Percentiles rank a stretch among this genome's conserved stretches.
phyloP scores from a whole-genome alignment of 2,888 invertebrate genomes.

The Thymelicus lineola region DNA sequence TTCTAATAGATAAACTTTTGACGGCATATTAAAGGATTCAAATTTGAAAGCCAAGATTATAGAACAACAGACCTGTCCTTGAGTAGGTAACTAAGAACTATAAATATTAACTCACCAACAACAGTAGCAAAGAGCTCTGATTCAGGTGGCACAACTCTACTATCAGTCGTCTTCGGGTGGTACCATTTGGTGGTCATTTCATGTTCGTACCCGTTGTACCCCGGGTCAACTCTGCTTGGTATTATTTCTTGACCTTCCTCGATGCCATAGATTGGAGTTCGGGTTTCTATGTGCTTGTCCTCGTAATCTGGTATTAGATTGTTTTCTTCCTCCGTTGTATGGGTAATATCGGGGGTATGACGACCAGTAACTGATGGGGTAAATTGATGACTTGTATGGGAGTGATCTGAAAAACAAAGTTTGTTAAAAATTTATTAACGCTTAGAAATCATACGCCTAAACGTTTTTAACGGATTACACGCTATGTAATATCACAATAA shows the following conservation, averaged over 20 bases:
- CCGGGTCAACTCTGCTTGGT: slow-evolving; percentile 61
- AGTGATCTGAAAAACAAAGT: slow-evolving; percentile 59
- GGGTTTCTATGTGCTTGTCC: slow-evolving; percentile 66
- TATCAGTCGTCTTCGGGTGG: slow-evolving; percentile 77
- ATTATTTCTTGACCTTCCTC: slow-evolving; percentile 58
- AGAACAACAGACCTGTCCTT: too few relatives aligned
- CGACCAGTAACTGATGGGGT: slow-evolving; percentile 67
- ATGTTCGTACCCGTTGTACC: slow-evolving; percentile 73
- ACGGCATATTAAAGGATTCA: not conserved
- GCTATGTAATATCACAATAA: too few relatives aligned
- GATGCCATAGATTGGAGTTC: slow-evolving; percentile 68
- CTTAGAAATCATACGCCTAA: too few relatives aligned
- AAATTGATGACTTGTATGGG: slow-evolving; percentile 66
- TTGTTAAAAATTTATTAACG: not conserved
- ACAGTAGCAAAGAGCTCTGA: slow-evolving; percentile 80
- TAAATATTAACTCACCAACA: slow-evolving; percentile 63
- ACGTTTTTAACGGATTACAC: too few relatives aligned
- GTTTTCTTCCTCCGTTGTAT: slow-evolving; percentile 80
- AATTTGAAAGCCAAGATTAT: not conserved
- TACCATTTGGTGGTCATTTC: slow-evolving; percentile 80
- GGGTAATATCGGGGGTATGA: slow-evolving; percentile 61
- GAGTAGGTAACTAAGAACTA: not conserved
- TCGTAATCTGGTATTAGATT: slow-evolving; percentile 75
- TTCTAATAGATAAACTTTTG: too few relatives aligned
- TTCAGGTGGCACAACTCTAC: slow-evolving; percentile 76